A percentile compares a stretch with the other conserved stretches of the same genome.
Evolutionary conservation across 2,888 invertebrate genomes (phyloP).

Genomic region (Macrosoma leucophasiata): DNA sequence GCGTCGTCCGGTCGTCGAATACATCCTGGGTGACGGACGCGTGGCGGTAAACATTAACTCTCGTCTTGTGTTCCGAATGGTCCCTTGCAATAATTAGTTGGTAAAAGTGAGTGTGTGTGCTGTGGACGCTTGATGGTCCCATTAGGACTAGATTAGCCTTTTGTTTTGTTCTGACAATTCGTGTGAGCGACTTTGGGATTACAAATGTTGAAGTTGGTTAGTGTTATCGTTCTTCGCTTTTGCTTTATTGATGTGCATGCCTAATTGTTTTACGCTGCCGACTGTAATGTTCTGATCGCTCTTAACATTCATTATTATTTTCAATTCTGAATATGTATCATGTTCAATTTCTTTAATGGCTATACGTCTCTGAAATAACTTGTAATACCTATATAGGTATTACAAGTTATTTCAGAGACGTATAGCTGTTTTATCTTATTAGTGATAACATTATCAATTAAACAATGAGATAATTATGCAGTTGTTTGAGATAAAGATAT

Average conservation of each 20-base stretch:
- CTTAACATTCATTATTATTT: too few relatives aligned
- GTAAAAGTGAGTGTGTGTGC: conserved; percentile 72
- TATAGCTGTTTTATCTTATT: too few relatives aligned
- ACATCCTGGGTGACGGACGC: conserved; percentile 42
- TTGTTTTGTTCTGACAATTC: conserved; percentile 42
- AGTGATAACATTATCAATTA: too few relatives aligned
- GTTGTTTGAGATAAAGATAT: too few relatives aligned
- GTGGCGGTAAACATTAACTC: conserved; percentile 64
- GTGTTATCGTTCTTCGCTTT: conserved; percentile 33
- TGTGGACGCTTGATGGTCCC: conserved; percentile 62
- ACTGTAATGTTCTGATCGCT: background rate
- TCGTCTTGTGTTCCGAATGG: conserved; percentile 59
- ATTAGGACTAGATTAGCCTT: conserved; percentile 59
- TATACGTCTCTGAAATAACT: too few relatives aligned
- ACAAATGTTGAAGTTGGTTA: conserved; percentile 69
- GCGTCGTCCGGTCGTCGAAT: conserved; percentile 34
- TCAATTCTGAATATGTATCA: too few relatives aligned
- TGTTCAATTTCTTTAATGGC: too few relatives aligned
- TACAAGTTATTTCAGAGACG: too few relatives aligned
- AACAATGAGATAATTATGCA: too few relatives aligned
- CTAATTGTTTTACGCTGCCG: conserved; percentile 4
- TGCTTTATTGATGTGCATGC: conserved; percentile 26
- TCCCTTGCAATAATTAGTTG: conserved; percentile 62
- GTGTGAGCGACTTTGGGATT: conserved; percentile 40
- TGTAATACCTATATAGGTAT: too few relatives aligned